Percentiles rank a stretch among this genome's conserved stretches.
Evolutionary conservation across 2,113 vertebrate genomes (phyloP).

Genomic region (Halichoeres trimaculatus): DNA sequence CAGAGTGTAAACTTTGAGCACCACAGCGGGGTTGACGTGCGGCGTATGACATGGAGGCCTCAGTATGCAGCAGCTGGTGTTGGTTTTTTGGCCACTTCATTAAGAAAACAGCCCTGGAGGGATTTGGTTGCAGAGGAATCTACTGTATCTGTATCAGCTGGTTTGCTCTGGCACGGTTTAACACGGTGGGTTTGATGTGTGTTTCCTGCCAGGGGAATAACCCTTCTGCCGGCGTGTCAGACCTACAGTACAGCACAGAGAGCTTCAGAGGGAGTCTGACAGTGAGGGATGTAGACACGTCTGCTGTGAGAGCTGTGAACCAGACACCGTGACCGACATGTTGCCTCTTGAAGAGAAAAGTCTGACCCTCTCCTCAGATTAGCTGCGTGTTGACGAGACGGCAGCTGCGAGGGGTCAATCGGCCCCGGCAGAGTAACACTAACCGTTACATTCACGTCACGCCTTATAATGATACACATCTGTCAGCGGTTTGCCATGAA

Average conservation of each 20-base stretch:
- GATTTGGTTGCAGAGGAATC: constrained; percentile 65
- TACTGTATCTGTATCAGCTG: constrained; percentile 48
- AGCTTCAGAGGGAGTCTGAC: constrained; percentile 24
- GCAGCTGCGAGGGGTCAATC: constrained; percentile 70
- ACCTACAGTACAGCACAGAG: constrained; percentile 40
- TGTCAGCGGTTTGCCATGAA: constrained; percentile 64
- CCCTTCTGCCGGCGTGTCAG: constrained; percentile 29
- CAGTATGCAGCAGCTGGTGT: constrained; percentile 58
- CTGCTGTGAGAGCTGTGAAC: constrained; percentile 39
- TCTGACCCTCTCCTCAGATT: constrained; percentile 47
- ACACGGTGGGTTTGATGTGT: constrained; percentile 33
- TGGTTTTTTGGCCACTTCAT: constrained; percentile 43
- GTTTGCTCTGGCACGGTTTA: constrained; percentile 39
- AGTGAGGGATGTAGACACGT: constrained; percentile 21
- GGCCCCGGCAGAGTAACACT: constrained; percentile 25
- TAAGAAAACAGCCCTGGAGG: constrained; percentile 42
- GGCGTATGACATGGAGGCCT: neutral
- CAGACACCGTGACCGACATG: constrained; percentile 69
- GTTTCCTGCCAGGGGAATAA: constrained; percentile 59
- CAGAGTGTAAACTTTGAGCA: constrained; percentile 50
- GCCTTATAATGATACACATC: constrained; percentile 72
- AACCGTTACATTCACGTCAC: constrained; percentile 46
- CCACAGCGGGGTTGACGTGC: constrained; percentile 18
- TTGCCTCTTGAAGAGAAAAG: constrained; percentile 54
- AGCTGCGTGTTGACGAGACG: constrained; percentile 59